Evolutionary conservation across 2,113 vertebrate species (phyloP), one percentile per base, ranked within the genome.

Genomic region (Lophius piscatorius): DNA sequence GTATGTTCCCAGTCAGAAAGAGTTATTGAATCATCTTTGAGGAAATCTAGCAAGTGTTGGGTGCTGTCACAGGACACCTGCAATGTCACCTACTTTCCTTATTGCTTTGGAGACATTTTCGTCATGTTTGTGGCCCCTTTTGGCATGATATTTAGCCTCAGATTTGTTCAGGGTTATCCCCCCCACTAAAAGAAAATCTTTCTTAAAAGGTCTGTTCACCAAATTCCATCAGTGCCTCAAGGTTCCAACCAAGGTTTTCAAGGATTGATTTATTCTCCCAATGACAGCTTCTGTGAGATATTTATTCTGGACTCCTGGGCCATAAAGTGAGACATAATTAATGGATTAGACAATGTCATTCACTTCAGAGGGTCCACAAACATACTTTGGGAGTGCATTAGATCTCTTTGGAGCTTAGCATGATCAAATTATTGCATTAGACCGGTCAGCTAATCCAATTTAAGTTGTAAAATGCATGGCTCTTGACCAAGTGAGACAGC

Each of bases 351-450:
- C 47, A 8, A 54, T 76, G 62, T 74, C 68, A 47, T 67, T 78
- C 58, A 73, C 79, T 78, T 80, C 64, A 61, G 76, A 83, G 71
- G 45, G 58, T 16, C 29, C 47, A 59, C 61, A 70, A 74, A 82
- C 48, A 81, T 47, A 80, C 73, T 78, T 51, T 42, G 60, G 52
- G 71, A 78, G 65, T 20, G 16, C 50, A 75, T 83, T 76, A 78
- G 78, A 76, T 81, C 78, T 76, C 77, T 65, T 57, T 41, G 49
- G 76, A 67, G 86, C 82, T 82, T 82, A 78, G 79, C 36, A 2
- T 85, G 80, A 90, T 87, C 82, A 88, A 85, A 90, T 87, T 76
- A 88, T 71, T 78, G 76, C 82, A 64, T 87, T 87, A 70, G 64
- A 68, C 66, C 17, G 28, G 77, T 74, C 76, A 82, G 76, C 76